Evolutionary conservation across 2,888 invertebrate species (phyloP), one percentile per base, ranked within the genome.

Genomic region (Tiliacea aurago): DNA sequence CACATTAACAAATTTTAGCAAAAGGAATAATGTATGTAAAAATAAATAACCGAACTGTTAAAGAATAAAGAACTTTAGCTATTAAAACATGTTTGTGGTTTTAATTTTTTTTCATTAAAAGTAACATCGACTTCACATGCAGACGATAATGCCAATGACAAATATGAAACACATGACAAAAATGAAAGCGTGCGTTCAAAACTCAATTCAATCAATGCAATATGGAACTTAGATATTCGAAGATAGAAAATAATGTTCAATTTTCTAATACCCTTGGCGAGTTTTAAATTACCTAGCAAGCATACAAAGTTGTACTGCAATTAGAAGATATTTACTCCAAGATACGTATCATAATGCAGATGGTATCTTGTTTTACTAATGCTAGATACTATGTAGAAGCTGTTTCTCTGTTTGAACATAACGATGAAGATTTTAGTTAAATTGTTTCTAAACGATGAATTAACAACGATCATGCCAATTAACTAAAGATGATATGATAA

Each of bases 111-210:
- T 6, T 76, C 62, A 69, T 67, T 76, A 69, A 62, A 79, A 64
- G 56, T 23, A 23, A 49, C 58, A 20, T 23, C 23, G 55, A 33
- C 65, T 78, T 85, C 73, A 76, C 78, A 76, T 61, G 49, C n/a
- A 58, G 37, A 58, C 59, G 84, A 64, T 84, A 81, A 86, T 82
- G 61, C n/a, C 23, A 59, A 64, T 71, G 67, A 59, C 73, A 68
- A 76, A 74, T 62, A 70, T 62, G 62, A 69, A 79, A 80, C 81
- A 86, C 73, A 72, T 75, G 77, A 80, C 74, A 80, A 72, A 78
- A 70, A 84, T 56, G 78, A 81, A 80, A 87, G 74, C 71, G 51
- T 28, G 41, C 33, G n/a, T 45, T 33, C 64, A 80, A 71, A 79
- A 81, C 77, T 6, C 37, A 4, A 37, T 37, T 6, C 55, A 47